A percentile compares a stretch with the other conserved stretches of the same genome.
Conservation (phyloP, 64 coral and sea anemone genomes). For the Cladopsammia gracilis region DNA sequence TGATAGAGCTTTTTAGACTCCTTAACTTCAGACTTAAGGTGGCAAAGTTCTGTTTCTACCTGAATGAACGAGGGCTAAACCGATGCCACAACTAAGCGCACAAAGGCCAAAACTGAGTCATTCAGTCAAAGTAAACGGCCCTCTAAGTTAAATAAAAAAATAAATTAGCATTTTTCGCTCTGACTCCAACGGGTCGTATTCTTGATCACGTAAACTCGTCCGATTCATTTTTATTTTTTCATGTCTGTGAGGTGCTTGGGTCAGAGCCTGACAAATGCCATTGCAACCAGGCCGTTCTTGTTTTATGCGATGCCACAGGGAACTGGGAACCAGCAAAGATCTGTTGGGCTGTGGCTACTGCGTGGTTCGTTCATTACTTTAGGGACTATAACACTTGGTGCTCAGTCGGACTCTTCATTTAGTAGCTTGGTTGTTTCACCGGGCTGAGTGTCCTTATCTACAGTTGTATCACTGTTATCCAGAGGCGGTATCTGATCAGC, state of each 20-base stretch:
- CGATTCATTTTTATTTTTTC: background rate
- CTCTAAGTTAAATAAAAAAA: constrained; percentile 57
- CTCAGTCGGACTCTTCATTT: constrained; percentile 49
- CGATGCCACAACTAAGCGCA: background rate
- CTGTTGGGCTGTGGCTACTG: background rate
- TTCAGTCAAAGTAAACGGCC: constrained; percentile 27
- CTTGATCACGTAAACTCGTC: constrained; percentile 3
- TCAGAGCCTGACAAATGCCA: constrained; percentile 46
- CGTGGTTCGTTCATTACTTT: background rate
- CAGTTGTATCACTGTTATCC: constrained; percentile 26
- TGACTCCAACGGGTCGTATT: background rate
- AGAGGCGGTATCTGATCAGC: constrained; percentile 35
- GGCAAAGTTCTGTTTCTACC: background rate
- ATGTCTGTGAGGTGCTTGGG: background rate
- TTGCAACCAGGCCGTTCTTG: constrained; percentile 15
- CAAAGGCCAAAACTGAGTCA: background rate
- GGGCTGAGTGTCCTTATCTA: background rate
- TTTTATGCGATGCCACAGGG: background rate
- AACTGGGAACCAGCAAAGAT: background rate
- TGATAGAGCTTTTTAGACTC: background rate
- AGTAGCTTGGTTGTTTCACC: constrained; percentile 40
- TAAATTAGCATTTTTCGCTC: constrained; percentile 59
- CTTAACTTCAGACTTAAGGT: background rate
- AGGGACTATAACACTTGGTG: background rate
- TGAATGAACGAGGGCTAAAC: background rate